phyloP scores from a whole-genome alignment of 1,140 invertebrate species.

The Pachyrhynchus sulphureomaculatus region DNA sequence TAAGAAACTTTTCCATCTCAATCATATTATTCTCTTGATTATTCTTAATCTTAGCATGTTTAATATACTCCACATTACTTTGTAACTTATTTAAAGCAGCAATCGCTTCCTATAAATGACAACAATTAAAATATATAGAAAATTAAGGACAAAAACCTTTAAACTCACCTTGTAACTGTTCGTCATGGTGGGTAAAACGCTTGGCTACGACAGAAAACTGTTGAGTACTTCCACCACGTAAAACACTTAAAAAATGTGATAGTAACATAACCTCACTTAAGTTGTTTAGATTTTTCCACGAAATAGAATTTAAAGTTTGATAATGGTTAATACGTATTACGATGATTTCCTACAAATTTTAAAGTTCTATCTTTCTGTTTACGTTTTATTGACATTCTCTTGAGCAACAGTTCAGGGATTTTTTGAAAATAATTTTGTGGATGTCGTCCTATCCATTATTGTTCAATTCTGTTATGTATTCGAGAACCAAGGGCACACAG shows the following conservation, averaged over 20 bases:
- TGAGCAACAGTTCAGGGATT: no score
- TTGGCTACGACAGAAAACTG: neutral
- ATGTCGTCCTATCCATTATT: no score
- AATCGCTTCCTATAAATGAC: conserved; percentile 40
- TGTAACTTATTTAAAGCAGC: conserved; percentile 45
- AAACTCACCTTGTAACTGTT: neutral
- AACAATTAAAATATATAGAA: neutral
- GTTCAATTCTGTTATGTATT: no score
- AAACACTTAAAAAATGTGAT: neutral
- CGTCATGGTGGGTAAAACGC: neutral
- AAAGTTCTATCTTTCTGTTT: no score
- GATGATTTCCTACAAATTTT: no score
- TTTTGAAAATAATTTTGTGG: no score
- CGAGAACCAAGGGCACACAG: no score
- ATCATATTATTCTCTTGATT: conserved; percentile 33
- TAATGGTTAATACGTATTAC: no score
- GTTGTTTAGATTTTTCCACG: neutral
- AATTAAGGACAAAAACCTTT: neutral
- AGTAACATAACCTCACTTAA: neutral
- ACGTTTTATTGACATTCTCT: no score
- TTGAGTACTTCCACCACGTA: neutral
- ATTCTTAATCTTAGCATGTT: conserved; percentile 34
- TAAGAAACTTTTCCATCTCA: conserved; percentile 40
- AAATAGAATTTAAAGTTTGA: no score
- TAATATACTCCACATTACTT: conserved; percentile 46